These are phyloP conservation scores for Nyctibius bracteatus DNA, from an alignment of 2,113 vertebrate genomes.

Conservation along the genomic window DNA sequence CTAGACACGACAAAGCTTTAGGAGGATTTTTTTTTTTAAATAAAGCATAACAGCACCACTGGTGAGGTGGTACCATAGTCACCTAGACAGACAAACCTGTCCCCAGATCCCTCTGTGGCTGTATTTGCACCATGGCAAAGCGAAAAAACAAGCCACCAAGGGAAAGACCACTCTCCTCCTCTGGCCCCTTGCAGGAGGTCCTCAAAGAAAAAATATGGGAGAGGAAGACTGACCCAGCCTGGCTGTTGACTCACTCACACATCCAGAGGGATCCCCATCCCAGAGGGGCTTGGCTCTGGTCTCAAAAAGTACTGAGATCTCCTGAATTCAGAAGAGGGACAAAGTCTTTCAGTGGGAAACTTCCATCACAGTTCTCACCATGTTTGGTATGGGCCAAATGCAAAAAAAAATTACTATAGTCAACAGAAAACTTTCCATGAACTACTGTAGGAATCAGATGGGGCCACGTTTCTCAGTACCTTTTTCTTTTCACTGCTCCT, in stretches of 20 bases:
- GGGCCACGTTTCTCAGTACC: background rate
- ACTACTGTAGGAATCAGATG: background rate
- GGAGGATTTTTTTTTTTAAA: background rate
- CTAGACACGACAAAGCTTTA: background rate
- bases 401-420: background rate
- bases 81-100: background rate
- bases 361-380: background rate
- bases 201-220: background rate
- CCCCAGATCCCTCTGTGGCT: background rate
- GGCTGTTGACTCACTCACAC: background rate
- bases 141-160: background rate
- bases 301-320: background rate
- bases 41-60: background rate
- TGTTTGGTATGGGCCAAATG: background rate
- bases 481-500: background rate
- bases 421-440: background rate
- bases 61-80: background rate
- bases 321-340: background rate
- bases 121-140: background rate
- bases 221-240: background rate
- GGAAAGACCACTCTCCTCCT: background rate
- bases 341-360: background rate
- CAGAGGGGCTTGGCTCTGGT: background rate
- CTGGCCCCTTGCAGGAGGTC: background rate
- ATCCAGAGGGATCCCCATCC: background rate